These are phyloP conservation scores for Pelosia muscerda DNA, from an alignment of 2,888 invertebrate species.

Conservation along the genomic window DNA sequence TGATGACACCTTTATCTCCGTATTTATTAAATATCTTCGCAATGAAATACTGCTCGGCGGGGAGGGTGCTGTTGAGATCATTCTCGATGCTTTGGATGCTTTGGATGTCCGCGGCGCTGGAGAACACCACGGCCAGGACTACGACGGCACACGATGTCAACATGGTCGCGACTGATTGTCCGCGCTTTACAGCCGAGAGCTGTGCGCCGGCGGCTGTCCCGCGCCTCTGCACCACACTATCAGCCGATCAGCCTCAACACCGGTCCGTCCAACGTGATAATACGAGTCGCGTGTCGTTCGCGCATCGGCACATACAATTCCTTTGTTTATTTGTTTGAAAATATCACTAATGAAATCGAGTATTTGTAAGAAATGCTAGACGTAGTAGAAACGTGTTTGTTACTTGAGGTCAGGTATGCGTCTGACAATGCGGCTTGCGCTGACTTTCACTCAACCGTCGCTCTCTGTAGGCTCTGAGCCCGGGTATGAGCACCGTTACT, in stretches of 20 bases:
- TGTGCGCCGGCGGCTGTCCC: slow-evolving; percentile 55
- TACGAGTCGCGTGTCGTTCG: slow-evolving; percentile 61
- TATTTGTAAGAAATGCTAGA: slow-evolving; percentile 52
- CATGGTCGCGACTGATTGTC: slow-evolving; percentile 73
- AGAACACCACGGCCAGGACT: slow-evolving; percentile 63
- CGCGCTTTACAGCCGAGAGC: slow-evolving; percentile 53
- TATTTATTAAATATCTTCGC: slow-evolving; percentile 87
- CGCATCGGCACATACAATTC: slow-evolving; percentile 57
- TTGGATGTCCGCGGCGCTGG: slow-evolving; percentile 52
- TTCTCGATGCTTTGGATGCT: slow-evolving; percentile 46
- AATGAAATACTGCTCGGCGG: slow-evolving; percentile 82
- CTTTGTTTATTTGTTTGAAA: slow-evolving; percentile 78
- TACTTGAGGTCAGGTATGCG: slow-evolving; percentile 71
- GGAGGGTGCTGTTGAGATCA: slow-evolving; percentile 62
- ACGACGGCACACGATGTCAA: slow-evolving; percentile 72
- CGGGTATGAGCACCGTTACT: slow-evolving; percentile 79
- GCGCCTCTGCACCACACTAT: slow-evolving; percentile 73
- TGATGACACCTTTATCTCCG: slow-evolving; percentile 85
- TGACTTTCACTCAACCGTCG: slow-evolving; percentile 84
- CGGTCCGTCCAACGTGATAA: slow-evolving; percentile 65
- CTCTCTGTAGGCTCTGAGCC: slow-evolving; percentile 71
- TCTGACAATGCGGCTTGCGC: slow-evolving; percentile 64
- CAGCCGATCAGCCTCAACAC: slow-evolving; percentile 66
- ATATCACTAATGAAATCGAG: slow-evolving; percentile 65
- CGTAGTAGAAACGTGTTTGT: slow-evolving; percentile 65